Conservation (phyloP, 2,113 vertebrate species). For the Grammomys surdaster region DNA sequence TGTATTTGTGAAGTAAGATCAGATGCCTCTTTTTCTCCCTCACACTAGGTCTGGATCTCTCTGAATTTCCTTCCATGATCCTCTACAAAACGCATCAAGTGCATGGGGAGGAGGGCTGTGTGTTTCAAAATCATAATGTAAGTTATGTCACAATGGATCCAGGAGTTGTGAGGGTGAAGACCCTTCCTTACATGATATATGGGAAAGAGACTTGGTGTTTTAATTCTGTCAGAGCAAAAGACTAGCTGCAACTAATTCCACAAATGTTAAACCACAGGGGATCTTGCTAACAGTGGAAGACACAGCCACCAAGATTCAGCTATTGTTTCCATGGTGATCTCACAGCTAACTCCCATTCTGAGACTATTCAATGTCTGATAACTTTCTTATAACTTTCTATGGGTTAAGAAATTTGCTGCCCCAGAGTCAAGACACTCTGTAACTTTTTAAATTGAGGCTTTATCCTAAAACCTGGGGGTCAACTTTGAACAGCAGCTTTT, state of each 20-base stretch:
- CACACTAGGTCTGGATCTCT: background rate
- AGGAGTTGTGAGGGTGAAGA: background rate
- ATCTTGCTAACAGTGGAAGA: background rate
- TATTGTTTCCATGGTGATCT: background rate
- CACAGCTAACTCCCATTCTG: background rate
- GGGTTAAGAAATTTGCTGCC: background rate
- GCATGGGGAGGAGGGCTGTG: background rate
- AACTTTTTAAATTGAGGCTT: no score
- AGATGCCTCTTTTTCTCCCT: background rate
- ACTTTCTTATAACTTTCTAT: background rate
- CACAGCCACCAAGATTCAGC: background rate
- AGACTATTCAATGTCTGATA: background rate
- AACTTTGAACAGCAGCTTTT: background rate
- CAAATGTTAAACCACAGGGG: background rate
- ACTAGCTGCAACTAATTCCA: background rate
- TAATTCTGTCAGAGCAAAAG: background rate
- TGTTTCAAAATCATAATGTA: background rate
- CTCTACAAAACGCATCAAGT: background rate
- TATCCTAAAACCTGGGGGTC: background rate
- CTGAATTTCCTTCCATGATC: background rate
- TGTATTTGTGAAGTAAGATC: background rate
- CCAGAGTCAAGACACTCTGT: background rate
- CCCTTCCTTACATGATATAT: background rate
- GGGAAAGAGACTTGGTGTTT: background rate
- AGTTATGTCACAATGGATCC: background rate